These are phyloP conservation scores for Regulus satrapa DNA, from an alignment of 2,113 vertebrate genomes.

Conservation along the genomic window DNA sequence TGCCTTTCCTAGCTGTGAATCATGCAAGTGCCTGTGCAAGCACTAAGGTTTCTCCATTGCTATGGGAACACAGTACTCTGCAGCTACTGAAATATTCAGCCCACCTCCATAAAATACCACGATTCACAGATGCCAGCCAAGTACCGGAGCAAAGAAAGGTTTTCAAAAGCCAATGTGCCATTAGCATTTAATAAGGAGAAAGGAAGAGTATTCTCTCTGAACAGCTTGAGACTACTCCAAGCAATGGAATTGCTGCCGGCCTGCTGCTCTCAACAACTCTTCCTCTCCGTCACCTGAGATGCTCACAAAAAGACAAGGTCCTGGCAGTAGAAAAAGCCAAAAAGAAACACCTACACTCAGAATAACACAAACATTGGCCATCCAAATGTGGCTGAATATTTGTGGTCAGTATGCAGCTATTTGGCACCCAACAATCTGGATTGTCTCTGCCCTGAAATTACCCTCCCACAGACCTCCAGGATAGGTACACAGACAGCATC, in stretches of 20 bases:
- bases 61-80: slow-evolving; percentile 35
- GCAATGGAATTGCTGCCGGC: background rate
- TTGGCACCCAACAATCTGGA: background rate
- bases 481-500: background rate
- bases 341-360: background rate
- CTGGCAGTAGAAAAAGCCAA: background rate
- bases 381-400: background rate
- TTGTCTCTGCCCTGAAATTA: background rate
- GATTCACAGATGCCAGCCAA: background rate
- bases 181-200: background rate
- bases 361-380: background rate
- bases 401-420: background rate
- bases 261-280: background rate
- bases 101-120: background rate
- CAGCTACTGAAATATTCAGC: slow-evolving; percentile 16
- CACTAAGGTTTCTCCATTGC: background rate
- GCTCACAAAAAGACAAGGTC: background rate
- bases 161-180: background rate
- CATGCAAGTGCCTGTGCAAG: background rate
- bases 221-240: background rate
- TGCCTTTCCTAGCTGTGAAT: background rate
- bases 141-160: background rate
- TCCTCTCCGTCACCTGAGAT: background rate
- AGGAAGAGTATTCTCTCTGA: background rate
- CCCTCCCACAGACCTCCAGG: background rate